These are phyloP conservation scores for Ptilonorhynchus violaceus DNA, from an alignment of 2,113 vertebrate genomes.

Conservation along the genomic window DNA sequence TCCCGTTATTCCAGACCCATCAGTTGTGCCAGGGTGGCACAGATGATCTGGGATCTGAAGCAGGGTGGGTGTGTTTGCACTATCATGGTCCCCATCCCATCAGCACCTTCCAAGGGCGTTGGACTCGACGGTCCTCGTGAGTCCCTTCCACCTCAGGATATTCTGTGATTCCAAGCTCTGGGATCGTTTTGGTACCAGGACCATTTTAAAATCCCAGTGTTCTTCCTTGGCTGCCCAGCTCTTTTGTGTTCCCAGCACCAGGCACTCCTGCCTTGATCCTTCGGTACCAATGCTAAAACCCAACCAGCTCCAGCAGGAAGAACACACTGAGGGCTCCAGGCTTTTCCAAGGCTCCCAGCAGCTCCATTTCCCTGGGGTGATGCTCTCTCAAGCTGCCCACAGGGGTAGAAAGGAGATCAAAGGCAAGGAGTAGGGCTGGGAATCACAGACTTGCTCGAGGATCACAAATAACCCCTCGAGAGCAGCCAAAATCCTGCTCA, in stretches of 20 bases:
- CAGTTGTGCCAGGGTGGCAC: neutral
- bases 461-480: neutral
- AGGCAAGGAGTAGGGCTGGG: neutral
- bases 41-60: neutral
- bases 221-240: neutral
- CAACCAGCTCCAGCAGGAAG: neutral
- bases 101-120: neutral
- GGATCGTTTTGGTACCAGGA: accelerated
- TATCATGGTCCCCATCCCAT: accelerated
- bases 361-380: neutral
- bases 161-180: neutral
- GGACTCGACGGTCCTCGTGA: accelerated
- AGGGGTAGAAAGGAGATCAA: neutral
- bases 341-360: neutral
- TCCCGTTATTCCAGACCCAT: neutral
- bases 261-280: neutral
- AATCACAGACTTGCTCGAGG: neutral
- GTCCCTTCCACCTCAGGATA: neutral
- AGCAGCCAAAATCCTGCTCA: neutral
- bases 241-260: neutral
- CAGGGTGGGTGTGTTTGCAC: neutral
- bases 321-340: neutral
- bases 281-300: neutral
- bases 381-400: neutral
- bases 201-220: neutral